Evolutionary conservation across 2,797 vertebrate genomes (phyloP), one percentile per base, ranked within the genome.

Genomic region (Anomalospiza imberbis): DNA sequence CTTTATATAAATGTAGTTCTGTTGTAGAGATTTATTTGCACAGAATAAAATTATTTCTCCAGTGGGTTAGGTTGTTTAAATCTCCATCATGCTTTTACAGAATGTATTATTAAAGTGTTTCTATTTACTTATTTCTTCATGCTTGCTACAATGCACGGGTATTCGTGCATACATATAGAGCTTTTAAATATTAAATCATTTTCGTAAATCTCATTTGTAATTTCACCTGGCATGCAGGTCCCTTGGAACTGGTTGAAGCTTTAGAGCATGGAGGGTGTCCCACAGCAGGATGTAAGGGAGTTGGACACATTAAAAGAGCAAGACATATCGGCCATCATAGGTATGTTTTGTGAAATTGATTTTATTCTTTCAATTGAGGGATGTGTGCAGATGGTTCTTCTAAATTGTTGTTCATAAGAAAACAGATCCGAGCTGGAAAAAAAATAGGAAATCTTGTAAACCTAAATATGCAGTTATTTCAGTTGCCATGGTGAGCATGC

Each of bases 261-360:
- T 97, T 98, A 61, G 98, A 98, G 90, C 97, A 98, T 44, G 96
- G 98, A 50, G 98, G 98, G 18, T 98, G 98, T 95, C 97, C 98
- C 65, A 98, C 97, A 36, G 97, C 97, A 31, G 98, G 98, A 74
- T 99, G 98, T 95, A 98, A 97, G 95, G 98, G 98, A 50, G 71
- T 98, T 80, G 98, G 98, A 42, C 98, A 98, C 79, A 98, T 98
- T 88, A 99, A 99, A 97, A 98, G 97, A 94, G 98, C 98, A 7
- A 98, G 97, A 77, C 98, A 98, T 78, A 96, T 98, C 1, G 98
- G 98, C 73, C 98, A 98, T 92, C 98, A 98, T 87, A 98, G 98
- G 98, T 99, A 98, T 24, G 96, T 95, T n/a, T 66, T 92, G 6
- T 67, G 42, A 55, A 82, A 67, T 25, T 65, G n/a, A 18, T 67